Evolutionary conservation across 1,140 invertebrate species (phyloP).

Genomic region (Linepithema humile): DNA sequence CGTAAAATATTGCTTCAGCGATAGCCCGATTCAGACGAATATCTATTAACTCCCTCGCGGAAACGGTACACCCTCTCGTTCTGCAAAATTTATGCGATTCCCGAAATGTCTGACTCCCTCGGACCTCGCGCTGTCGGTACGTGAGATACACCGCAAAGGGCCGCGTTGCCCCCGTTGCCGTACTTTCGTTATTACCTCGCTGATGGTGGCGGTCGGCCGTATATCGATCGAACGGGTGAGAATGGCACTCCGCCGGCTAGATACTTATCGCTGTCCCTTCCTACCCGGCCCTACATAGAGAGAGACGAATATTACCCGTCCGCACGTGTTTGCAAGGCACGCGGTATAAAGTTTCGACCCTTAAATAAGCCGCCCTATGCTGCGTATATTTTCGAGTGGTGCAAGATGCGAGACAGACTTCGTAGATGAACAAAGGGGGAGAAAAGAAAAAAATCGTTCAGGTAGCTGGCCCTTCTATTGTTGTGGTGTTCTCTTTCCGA

Average conservation of each 20-base stretch:
- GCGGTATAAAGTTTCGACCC: slow-evolving; percentile 16
- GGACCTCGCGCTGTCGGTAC: slow-evolving; percentile 38
- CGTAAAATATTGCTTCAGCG: slow-evolving; percentile 33
- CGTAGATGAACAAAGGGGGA: background rate
- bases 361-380: slow-evolving; percentile 30
- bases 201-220: slow-evolving; percentile 12
- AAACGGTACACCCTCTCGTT: slow-evolving; percentile 19
- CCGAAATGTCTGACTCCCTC: slow-evolving; percentile 44
- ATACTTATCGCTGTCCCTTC: slow-evolving; percentile 63
- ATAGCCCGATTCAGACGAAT: slow-evolving; percentile 47
- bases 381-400: background rate
- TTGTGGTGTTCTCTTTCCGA: background rate
- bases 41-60: slow-evolving; percentile 30
- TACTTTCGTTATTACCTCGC: slow-evolving; percentile 52
- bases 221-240: slow-evolving; percentile 66
- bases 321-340: slow-evolving; percentile 40
- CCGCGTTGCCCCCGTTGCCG: background rate
- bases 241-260: slow-evolving; percentile 56
- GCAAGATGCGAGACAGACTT: background rate
- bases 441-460: slow-evolving; percentile 23
- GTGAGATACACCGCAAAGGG: slow-evolving; percentile 49
- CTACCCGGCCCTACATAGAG: background rate
- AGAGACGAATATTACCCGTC: slow-evolving; percentile 47
- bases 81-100: slow-evolving; percentile 56
- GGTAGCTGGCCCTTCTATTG: background rate